Base-by-base conservation (phyloP, 2,797 vertebrate species). In the Erpetoichthys calabaricus region DNA sequence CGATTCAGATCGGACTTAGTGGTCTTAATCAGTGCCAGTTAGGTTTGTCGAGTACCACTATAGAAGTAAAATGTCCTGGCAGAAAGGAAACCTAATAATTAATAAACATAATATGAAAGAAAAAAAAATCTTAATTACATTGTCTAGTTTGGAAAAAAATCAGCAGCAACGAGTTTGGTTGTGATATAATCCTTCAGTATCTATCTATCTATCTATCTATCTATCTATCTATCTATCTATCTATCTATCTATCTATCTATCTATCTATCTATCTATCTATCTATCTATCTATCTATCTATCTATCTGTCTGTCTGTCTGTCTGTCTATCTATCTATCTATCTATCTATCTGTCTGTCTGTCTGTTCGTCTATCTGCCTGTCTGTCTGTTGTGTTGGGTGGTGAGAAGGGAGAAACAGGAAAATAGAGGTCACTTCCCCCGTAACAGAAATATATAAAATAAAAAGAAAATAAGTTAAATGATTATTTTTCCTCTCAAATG, bases 71-170 rank as follows among this genome's bases (percentile, higher is more conserved):
- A 83, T 67, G 70, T 65, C 58, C 70, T 74, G 67, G 77, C 55
- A 80, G 69, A 80, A 71, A 73, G 67, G 75, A 62, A 78, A 70
- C 67, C 77, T 70, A 74, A 82, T 83, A 82, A 75, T 65, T 74
- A 9, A 47, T 6, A 47, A 49, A 49, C 7, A 49, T 5, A 5
- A 3, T 49, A 49, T 4, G n/a, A 49, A 49, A 1, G 3, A 49
- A 49, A 49, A 49, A 49, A 25, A 25, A 25, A 25, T 25, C 25
- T 25, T 25, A 2, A 25, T 25, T 25, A 25, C 25, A 25, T 25
- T 25, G 25, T 25, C 25, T 25, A 25, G 25, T 25, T 25, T 25
- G 25, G 25, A 25, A 25, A 2, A 25, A 25, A 25, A 25, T 25
- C 25, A 25, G 25, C 25, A 25, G 25, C 25, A 25, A 25, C 25